phyloP scores from a whole-genome alignment of 2,888 invertebrate species.

The Gymnosoma rotundatum region DNA sequence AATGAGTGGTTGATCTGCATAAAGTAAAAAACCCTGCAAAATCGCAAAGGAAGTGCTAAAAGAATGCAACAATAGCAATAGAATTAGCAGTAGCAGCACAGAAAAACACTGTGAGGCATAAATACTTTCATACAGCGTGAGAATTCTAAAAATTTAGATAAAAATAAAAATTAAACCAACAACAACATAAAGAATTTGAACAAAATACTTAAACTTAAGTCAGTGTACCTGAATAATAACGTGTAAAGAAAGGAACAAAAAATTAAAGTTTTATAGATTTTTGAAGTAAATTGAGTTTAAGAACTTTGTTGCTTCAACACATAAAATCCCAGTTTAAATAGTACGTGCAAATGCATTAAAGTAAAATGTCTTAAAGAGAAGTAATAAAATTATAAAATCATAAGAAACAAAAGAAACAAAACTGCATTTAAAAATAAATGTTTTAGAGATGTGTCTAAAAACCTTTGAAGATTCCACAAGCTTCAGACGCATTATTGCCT shows the following conservation, averaged over 20 bases:
- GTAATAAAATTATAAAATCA: neutral
- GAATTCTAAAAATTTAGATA: constrained; percentile 58
- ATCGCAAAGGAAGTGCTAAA: constrained; percentile 61
- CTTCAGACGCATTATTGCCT: no score
- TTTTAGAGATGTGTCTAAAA: no score
- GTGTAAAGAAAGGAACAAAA: neutral
- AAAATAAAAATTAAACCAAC: constrained; percentile 23
- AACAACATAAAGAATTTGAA: constrained; percentile 28
- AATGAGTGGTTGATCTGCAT: no score
- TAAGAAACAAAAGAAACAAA: no score
- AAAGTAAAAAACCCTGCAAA: neutral
- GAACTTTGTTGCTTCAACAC: constrained; percentile 34
- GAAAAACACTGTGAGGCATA: constrained; percentile 49
- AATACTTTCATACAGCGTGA: constrained; percentile 57
- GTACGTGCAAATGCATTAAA: constrained; percentile 46
- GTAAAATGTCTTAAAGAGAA: neutral
- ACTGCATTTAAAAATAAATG: no score
- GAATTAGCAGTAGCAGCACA: constrained; percentile 3
- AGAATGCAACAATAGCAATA: constrained; percentile 32
- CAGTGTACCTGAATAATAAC: constrained; percentile 44
- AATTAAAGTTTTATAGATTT: constrained; percentile 18
- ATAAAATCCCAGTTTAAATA: constrained; percentile 13
- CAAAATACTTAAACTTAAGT: constrained; percentile 49
- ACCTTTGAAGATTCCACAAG: no score
- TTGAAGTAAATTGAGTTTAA: constrained; percentile 26